Base-by-base conservation (phyloP, 1,140 invertebrate genomes). In the Saccostrea cuccullata region DNA sequence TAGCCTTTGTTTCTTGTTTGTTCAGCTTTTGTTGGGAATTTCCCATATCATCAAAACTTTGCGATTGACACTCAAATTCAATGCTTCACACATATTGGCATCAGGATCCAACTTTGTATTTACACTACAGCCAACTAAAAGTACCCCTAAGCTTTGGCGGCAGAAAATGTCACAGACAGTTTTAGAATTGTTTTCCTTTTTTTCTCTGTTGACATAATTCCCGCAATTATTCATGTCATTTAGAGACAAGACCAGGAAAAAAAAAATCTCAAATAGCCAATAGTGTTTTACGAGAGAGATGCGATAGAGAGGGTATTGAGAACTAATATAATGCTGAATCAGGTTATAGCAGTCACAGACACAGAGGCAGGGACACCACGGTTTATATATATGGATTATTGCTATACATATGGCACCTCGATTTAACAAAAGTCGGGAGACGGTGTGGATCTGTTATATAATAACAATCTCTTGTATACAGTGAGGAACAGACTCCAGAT, bases 231-330 rank as follows among this genome's bases (percentile, higher is more conserved):
- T 23, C 70, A 77, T 77, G 60, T 77, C 70, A 77, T 77, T 77
- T 77, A 77, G 26, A 77, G 70, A 77, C 70, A 77, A 30, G 70
- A 77, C 23, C 70, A 77, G 70, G n/a, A n/a, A n/a, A 26, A 26
- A 77, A 47, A 11, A 30, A 4, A 15, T 36, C 70, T 11, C 30
- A 36, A 15, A 77, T 77, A 77, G 26, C 70, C 70, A 77, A 77
- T 77, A 30, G 70, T 77, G 70, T 77, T 77, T 77, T 36, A 36
- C 30, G 70, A 17, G 26, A 36, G 30, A 73, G 70, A 77, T 77
- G 70, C 17, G 60, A 67, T 67, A 67, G 60, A 77, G 70, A 77
- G 70, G 23, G 17, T 8, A 30, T 17, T 11, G 23, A 77, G 30
- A 30, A 17, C 30, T 13, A 47, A 47, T 36, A 36, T 47, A 47